Percentiles rank a stretch among this genome's conserved stretches.
Evolutionary conservation across 2,113 vertebrate genomes (phyloP).

Genomic region (Pangasianodon hypophthalmus): DNA sequence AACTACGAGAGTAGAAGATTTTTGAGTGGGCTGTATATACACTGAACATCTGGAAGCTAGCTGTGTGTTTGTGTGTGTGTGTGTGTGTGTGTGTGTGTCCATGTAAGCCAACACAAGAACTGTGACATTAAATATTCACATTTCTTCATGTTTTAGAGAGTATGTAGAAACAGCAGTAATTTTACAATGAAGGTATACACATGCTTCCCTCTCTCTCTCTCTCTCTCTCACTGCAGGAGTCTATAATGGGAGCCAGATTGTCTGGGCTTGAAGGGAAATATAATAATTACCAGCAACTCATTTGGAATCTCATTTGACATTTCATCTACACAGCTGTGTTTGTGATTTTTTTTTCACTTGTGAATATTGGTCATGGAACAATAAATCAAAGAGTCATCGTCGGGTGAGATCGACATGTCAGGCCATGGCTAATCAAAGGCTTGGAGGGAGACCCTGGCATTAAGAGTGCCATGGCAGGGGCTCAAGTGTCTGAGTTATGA

Average conservation of each 20-base stretch:
- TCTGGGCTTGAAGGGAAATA: constrained; percentile 35
- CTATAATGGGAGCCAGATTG: constrained; percentile 46
- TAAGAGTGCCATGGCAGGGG: constrained; percentile 1
- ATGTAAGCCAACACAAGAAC: background rate
- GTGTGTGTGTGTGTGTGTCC: background rate
- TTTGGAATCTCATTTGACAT: constrained; percentile 42
- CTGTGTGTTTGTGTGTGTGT: constrained; percentile 12
- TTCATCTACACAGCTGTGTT: constrained; percentile 47
- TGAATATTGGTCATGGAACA: constrained; percentile 45
- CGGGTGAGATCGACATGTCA: constrained; percentile 24
- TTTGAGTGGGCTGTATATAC: constrained; percentile 21
- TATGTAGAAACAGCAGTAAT: constrained; percentile 8
- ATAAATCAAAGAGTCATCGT: constrained; percentile 35
- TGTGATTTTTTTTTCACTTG: constrained; percentile 24
- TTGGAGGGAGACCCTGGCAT: constrained; percentile 33
- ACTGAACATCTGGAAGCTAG: constrained; percentile 8
- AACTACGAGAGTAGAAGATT: constrained; percentile 3
- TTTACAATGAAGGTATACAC: background rate
- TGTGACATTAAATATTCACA: constrained; percentile 10
- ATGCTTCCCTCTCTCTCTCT: background rate
- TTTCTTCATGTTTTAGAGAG: background rate
- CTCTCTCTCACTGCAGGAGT: constrained; percentile 10
- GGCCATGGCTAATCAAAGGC: constrained; percentile 32
- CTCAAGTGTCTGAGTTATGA: constrained; percentile 8
- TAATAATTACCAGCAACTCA: constrained; percentile 48